Base-by-base conservation (phyloP, 2,113 vertebrate genomes). In the Ictidomys tridecemlineatus region DNA sequence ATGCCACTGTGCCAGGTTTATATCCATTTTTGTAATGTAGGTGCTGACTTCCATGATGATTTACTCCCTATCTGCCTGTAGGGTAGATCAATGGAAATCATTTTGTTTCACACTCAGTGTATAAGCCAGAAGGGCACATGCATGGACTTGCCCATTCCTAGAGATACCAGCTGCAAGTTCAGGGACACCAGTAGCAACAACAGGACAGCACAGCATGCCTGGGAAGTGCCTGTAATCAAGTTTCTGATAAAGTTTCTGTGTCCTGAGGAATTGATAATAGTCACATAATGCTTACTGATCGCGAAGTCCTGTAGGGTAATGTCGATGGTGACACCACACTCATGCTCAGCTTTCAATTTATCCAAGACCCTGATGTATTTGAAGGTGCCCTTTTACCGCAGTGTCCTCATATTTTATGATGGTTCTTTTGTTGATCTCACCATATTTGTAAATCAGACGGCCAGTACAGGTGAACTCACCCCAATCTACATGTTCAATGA, bases 31-130 rank as follows among this genome's bases (percentile, higher is more conserved):
- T 34, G 39, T 37, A 84, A 45, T 12, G 32, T 84, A 37, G 17
- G 17, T 67, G n/a, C 5, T 90, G 39, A 99, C 98, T 99, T 99
- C 26, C 51, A 85, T 61, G 42, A 79, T 4, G 3, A 39, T 51
- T 63, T 51, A 5, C 56, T 92, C 4, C 0, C 0, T 37, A 30
- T 65, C 80, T 69, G 24, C 26, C 37, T 61, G 1, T 70, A 45
- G 73, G 9, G 34, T 42, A 58, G 9, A 58, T 42, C 72, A 76
- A 26, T 39, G 14, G 61, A 91, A 85, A 53, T 37, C 30, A 91
- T 48, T 79, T 91, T 74, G 77, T 80, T 94, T 92, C 42, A 67
- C 34, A 28, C 20, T 11, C 9, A 16, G 10, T 37, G 12, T 61
- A 4, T 39, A 53, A 67, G 30, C 77, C 16, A 9, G 8, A 37